Evolutionary conservation across 2,113 vertebrate genomes (phyloP).

Genomic region (Sinocyclocheilus rhinocerous): DNA sequence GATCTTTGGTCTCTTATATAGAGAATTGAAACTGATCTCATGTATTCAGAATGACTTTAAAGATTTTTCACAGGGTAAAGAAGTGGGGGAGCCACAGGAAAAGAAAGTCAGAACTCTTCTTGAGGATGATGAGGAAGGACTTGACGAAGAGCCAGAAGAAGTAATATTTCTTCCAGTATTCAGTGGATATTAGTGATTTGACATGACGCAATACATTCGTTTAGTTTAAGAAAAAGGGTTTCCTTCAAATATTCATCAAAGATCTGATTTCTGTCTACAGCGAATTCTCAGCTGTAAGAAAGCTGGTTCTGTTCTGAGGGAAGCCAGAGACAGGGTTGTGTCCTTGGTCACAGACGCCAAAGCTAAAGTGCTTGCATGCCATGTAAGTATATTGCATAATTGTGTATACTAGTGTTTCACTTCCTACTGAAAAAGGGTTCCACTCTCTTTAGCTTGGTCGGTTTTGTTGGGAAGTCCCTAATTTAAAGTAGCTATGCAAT

Average conservation of each 20-base stretch:
- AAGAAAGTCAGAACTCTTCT: constrained; percentile 84
- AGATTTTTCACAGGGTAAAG: constrained; percentile 72
- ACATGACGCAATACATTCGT: background rate
- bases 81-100: constrained; percentile 80
- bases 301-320: constrained; percentile 88
- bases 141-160: constrained; percentile 81
- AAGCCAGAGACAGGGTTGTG: constrained; percentile 87
- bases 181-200: background rate
- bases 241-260: background rate
- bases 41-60: background rate
- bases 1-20: background rate
- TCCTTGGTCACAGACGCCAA: constrained; percentile 80
- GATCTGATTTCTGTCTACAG: constrained; percentile 65
- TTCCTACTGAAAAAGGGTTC: background rate
- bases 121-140: constrained; percentile 64
- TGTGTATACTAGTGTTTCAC: background rate
- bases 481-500: background rate
- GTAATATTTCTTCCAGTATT: constrained; percentile 67
- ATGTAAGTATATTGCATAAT: constrained; percentile 79
- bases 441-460: background rate
- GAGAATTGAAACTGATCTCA: background rate
- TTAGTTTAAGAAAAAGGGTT: background rate
- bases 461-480: background rate
- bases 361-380: constrained; percentile 85
- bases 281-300: constrained; percentile 85